Base-by-base conservation (phyloP, 2,113 vertebrate species). In the Coptodon bakossiorum region DNA sequence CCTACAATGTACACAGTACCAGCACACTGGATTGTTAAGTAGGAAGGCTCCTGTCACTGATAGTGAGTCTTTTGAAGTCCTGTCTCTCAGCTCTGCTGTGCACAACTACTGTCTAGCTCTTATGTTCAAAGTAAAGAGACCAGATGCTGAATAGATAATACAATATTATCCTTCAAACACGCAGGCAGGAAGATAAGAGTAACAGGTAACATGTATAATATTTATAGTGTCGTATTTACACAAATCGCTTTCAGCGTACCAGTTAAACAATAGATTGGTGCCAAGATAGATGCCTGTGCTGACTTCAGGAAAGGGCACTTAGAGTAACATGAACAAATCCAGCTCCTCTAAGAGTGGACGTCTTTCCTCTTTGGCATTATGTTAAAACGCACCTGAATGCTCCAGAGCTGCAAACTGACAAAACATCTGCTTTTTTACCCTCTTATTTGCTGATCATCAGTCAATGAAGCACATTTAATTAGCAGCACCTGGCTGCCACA, bases 31-130 rank as follows among this genome's bases (percentile, higher is more conserved):
- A 50, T 34, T 54, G 40, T 80, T 53, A 38, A 48, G 16, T 48
- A 22, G 43, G 73, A 43, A 81, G 54, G 16, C 53, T 76, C 24
- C 31, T 79, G 73, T 83, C 50, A 63, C 63, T 31, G 80, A 76
- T 81, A 43, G 3, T 43, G 13, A 6, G 68, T 61, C 48, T 85
- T 90, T 90, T 88, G 89, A 89, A 86, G 73, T 92, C 48, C 71
- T 19, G 80, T 76, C 56, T 83, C 89, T 84, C 48, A 61, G 40
- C 27, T 63, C 83, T 83, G 24, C 79, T 40, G 7, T 73, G 66
- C 80, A 68, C 66, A 11, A 83, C 59, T 81, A 34, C 80, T 29
- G 54, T 87, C 29, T 59, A 19, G 36, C 80, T 83, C 82, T 81
- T 31, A 57, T 43, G 63, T 88, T 91, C 76, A 90, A 81, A 90